Conservation (phyloP, 1,140 invertebrate species). For the Megalonaias nervosa region DNA sequence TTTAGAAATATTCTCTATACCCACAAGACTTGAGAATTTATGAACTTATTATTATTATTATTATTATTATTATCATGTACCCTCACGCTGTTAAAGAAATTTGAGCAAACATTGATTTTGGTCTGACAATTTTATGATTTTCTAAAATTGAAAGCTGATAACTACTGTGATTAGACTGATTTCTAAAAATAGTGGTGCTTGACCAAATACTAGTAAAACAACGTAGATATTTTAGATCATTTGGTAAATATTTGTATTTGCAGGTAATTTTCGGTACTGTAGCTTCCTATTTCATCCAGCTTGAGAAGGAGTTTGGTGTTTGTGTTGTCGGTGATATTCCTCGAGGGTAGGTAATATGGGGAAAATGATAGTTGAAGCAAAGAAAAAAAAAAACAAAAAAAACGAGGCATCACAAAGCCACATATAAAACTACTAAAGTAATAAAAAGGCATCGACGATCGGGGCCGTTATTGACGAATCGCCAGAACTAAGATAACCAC, state of each 20-base stretch:
- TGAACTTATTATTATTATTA: no score
- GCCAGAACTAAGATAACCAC: no score
- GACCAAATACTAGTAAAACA: not conserved
- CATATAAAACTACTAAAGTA: not conserved
- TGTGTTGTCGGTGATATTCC: slow-evolving; percentile 71
- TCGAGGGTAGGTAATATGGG: slow-evolving; percentile 61
- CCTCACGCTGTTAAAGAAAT: not conserved
- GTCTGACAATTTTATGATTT: not conserved
- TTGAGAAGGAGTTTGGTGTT: slow-evolving; percentile 66
- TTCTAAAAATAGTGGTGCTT: not conserved
- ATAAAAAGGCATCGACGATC: not conserved
- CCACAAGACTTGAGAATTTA: not conserved
- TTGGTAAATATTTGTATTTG: slow-evolving; percentile 21
- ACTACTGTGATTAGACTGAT: not conserved
- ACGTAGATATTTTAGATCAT: not conserved
- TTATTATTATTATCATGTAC: no score
- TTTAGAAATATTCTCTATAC: no score
- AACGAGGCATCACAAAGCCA: no score
- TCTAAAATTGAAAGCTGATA: not conserved
- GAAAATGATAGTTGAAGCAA: not conserved
- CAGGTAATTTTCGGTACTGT: slow-evolving; percentile 70
- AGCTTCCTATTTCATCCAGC: slow-evolving; percentile 63
- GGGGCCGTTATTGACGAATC: not conserved
- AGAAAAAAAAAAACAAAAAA: no score
- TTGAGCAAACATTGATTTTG: not conserved